Evolutionary conservation across 1,140 invertebrate species (phyloP).

Genomic region (Linepithema humile): DNA sequence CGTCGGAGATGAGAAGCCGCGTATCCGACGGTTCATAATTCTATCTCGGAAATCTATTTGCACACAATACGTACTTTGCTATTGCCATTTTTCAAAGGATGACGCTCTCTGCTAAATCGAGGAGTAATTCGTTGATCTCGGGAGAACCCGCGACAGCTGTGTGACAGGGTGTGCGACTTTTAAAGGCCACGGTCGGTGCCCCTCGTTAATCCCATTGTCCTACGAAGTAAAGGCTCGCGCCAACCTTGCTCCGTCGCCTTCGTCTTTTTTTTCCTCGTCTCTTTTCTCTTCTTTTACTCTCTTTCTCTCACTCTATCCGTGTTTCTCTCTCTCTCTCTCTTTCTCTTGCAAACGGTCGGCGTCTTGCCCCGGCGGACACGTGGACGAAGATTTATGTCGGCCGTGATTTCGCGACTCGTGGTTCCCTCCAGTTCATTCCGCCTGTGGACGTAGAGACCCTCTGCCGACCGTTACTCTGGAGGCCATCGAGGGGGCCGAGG

Average conservation of each 20-base stretch:
- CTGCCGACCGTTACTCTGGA: conserved; percentile 23
- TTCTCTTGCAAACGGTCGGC: neutral
- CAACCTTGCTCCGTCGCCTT: neutral
- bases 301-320: neutral
- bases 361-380: conserved; percentile 10
- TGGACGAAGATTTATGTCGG: conserved; percentile 56
- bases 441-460: conserved; percentile 8
- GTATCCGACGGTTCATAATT: neutral
- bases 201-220: conserved; percentile 66
- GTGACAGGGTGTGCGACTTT: conserved; percentile 14
- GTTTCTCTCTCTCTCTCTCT: neutral
- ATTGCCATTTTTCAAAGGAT: neutral
- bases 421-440: conserved; percentile 33
- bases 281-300: neutral
- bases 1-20: neutral
- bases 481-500: conserved; percentile 32
- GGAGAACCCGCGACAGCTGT: conserved; percentile 8
- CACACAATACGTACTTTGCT: too few relatives aligned
- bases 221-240: conserved; percentile 33
- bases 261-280: conserved; percentile 1
- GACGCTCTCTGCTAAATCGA: neutral
- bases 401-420: conserved; percentile 33
- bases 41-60: neutral
- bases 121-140: conserved; percentile 44
- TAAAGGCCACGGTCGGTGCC: conserved; percentile 14